Evolutionary conservation across 37 sponge, comb jelly and placozoan genomes (phyloP).

Genomic region (Chondrosia reniformis): DNA sequence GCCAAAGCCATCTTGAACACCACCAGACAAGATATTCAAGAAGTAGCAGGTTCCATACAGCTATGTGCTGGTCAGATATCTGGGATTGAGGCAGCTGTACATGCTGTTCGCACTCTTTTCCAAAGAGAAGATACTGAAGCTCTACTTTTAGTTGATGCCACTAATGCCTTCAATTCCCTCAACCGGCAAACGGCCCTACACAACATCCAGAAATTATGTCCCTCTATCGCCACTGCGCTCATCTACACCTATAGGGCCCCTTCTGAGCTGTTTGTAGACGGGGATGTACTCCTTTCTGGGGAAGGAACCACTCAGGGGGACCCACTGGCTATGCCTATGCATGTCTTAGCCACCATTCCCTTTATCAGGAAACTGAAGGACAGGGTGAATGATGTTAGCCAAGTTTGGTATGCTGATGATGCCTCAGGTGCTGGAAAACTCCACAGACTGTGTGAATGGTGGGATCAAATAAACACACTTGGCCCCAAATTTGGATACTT

Average conservation of each 20-base stretch:
- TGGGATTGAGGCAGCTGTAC: constrained; percentile 22
- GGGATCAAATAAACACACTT: constrained; percentile 23
- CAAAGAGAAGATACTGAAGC: background rate
- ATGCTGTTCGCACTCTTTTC: constrained; percentile 13
- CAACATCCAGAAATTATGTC: constrained; percentile 33
- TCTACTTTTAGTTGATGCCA: too few species aligned
- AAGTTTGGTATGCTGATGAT: constrained; percentile 21
- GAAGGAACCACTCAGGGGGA: constrained; percentile 12
- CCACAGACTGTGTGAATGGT: constrained; percentile 18
- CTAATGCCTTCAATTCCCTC: too few species aligned
- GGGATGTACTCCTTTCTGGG: constrained; percentile 23
- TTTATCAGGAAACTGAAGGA: constrained; percentile 17
- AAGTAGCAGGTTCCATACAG: constrained; percentile 31
- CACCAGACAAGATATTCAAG: constrained; percentile 33
- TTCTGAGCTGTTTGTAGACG: constrained; percentile 39
- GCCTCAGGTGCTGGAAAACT: constrained; percentile 6
- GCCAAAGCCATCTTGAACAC: constrained; percentile 41
- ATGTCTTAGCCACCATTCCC: constrained; percentile 23
- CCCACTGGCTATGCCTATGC: constrained; percentile 49
- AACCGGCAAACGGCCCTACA: constrained; percentile 31
- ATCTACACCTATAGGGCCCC: constrained; percentile 41
- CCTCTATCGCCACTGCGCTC: constrained; percentile 17
- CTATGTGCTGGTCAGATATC: background rate
- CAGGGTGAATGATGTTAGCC: constrained; percentile 18
- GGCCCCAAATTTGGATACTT: constrained; percentile 48